Percentiles rank a stretch among this genome's conserved stretches.
These are phyloP conservation scores for Merluccius polli DNA, from an alignment of 2,797 vertebrate species.

Conservation along the genomic window DNA sequence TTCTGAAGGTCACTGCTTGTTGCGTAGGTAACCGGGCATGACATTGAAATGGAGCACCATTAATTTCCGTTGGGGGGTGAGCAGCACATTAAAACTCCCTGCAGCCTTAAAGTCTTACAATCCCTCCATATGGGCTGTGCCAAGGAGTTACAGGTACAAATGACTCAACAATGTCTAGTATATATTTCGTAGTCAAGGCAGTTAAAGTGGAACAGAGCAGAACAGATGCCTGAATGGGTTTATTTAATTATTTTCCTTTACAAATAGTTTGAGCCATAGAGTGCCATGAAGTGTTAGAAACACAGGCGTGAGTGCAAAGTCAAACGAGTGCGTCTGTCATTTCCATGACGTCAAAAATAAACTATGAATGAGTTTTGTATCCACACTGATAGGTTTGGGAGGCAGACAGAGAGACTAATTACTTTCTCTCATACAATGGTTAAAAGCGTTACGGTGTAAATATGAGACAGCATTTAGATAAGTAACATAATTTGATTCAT, in stretches of 20 bases:
- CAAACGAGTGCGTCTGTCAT: background rate
- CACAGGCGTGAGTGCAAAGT: background rate
- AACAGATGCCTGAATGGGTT: background rate
- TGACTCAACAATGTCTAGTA: background rate
- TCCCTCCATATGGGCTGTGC: background rate
- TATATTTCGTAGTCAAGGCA: background rate
- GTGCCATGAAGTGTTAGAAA: background rate
- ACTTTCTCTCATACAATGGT: background rate
- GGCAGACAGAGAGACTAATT: background rate
- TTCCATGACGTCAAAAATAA: background rate
- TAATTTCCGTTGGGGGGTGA: conserved; percentile 28
- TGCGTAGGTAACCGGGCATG: conserved; percentile 51
- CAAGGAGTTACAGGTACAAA: background rate
- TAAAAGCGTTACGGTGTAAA: background rate
- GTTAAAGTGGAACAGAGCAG: background rate
- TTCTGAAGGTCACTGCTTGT: conserved; percentile 53
- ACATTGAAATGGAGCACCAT: conserved; percentile 31
- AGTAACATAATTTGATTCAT: conserved; percentile 14
- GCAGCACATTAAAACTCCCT: conserved; percentile 33
- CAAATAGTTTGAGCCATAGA: background rate
- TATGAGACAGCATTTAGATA: conserved; percentile 3
- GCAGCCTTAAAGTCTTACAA: background rate
- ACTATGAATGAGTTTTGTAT: background rate
- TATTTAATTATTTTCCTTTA: background rate
- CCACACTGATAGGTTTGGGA: background rate